Evolutionary conservation across 2,797 vertebrate genomes (phyloP), one percentile per base, ranked within the genome.

Genomic region (Bovichtus diacanthus): DNA sequence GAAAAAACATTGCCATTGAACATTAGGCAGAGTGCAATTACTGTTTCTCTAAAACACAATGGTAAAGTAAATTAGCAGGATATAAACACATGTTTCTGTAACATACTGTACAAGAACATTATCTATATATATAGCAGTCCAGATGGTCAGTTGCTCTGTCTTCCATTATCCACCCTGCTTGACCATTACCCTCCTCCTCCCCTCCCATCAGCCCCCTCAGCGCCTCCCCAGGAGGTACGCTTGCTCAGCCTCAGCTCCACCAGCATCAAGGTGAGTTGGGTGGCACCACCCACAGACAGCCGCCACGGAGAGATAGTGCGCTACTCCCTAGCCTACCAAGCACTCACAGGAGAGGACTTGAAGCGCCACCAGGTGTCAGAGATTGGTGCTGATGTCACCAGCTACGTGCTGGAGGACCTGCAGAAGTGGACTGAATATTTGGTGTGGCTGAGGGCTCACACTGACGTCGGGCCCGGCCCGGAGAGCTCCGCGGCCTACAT

Each of bases 361-460:
- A 84, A 94, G 90, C 95, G 94, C 47, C 96, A 96, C 83, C 94
- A 96, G 94, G 95, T 98, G 94, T 94, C 94, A 54, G 95, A 95
- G 90, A 96, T 98, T 87, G 91, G 93, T 64, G 94, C 94, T 2
- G 94, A 96, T 43, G 88, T 93, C 72, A 96, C 95, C 94, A 97
- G 95, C 95, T 96, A 95, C 88, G 91, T 96, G 90, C 96, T 99
- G 94, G 93, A 95, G 84, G 94, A 94, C 90, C 95, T 98, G 96
- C 96, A 97, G 94, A 98, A 97, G 94, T 98, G 97, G 97, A 97
- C 96, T 8, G 96, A 97, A 90, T 99, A 99, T 93, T 91, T 93
- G 93, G 96, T 98, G 90, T 96, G 96, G 96, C 95, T 98, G 84
- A 96, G 95, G 93, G 97, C 97, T 69, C 96, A 98, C 94, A 98